Evolutionary conservation across 35 echinoderm and acorn worm genomes (phyloP).

Genomic region (Patiria miniata): DNA sequence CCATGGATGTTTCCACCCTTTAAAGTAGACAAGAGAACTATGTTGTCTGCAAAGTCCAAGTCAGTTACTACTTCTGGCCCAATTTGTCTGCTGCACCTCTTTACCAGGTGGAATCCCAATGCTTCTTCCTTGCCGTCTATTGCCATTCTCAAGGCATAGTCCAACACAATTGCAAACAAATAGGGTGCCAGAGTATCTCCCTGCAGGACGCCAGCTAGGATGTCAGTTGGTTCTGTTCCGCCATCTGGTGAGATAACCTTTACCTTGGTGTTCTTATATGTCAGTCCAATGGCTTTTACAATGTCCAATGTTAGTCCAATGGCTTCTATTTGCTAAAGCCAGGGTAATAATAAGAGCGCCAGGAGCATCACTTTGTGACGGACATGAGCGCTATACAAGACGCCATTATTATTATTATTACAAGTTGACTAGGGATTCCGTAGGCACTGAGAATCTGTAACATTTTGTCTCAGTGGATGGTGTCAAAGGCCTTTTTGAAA

Average conservation of each 20-base stretch:
- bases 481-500: no score
- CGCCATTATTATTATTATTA: no score
- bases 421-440: no score
- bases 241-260: slow-evolving; percentile 44
- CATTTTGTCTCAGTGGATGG: slow-evolving; percentile 18
- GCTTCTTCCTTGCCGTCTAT: slow-evolving; percentile 1
- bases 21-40: background rate
- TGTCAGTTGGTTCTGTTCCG: background rate
- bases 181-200: slow-evolving; percentile 45
- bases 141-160: background rate
- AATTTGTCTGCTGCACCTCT: background rate
- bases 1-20: no score
- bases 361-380: no score
- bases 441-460: slow-evolving; percentile 25
- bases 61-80: background rate
- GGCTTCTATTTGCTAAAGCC: no score
- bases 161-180: slow-evolving; percentile 29
- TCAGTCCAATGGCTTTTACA: background rate
- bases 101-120: slow-evolving; percentile 21
- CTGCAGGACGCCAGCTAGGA: slow-evolving; percentile 34
- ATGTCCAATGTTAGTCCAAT: no score
- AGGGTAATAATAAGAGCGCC: no score
- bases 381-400: no score
- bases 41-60: slow-evolving; percentile 24
- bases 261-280: slow-evolving; percentile 15